Evolutionary conservation across 2,888 invertebrate genomes (phyloP), one percentile per base, ranked within the genome.

Genomic region (Epirrita christyi): DNA sequence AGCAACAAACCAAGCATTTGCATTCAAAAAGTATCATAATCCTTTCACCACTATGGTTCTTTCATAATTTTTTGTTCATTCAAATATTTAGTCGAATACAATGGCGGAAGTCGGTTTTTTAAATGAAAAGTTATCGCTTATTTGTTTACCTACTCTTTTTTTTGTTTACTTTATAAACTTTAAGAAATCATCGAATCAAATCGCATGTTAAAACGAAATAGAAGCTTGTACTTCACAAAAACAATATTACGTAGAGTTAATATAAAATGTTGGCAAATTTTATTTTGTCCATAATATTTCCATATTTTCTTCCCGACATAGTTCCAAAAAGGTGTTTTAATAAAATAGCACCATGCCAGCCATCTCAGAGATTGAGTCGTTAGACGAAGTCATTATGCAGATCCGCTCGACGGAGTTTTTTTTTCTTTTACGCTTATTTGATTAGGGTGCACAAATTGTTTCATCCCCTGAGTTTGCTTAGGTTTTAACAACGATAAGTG

Each of bases 371-470:
- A 87, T 87, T 86, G 84, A 86, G 83, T 70, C 73, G 78, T 85
- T 78, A 76, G 70, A 60, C 41, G 37, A 27, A 75, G 77, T 80
- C 78, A 78, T 86, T 87, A 88, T 87, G 86, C 74, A 83, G 86
- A 88, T 85, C 71, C 66, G 58, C 40, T 37, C 36, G 56, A 46
- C 43, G 58, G 58, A 67, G 74, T 83, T 81, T 85, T 86, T 84
- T 81, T 79, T 72, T 77, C 76, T 74, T 80, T 79, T 77, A 78
- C 78, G 78, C 78, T 80, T 86, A 85, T 87, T 88, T 87, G 84
- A 84, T 85, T 83, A 83, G 82, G 84, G 76, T 75, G 72, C 80
- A 78, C 82, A 82, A 85, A 86, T 86, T 81, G 83, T 84, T 83
- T 82, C 76, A 83, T 83, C 81, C 79, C 69, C 64, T 21, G 64